Evolutionary conservation across 2,113 vertebrate genomes (phyloP).

Genomic region (Erythrolamprus reginae): DNA sequence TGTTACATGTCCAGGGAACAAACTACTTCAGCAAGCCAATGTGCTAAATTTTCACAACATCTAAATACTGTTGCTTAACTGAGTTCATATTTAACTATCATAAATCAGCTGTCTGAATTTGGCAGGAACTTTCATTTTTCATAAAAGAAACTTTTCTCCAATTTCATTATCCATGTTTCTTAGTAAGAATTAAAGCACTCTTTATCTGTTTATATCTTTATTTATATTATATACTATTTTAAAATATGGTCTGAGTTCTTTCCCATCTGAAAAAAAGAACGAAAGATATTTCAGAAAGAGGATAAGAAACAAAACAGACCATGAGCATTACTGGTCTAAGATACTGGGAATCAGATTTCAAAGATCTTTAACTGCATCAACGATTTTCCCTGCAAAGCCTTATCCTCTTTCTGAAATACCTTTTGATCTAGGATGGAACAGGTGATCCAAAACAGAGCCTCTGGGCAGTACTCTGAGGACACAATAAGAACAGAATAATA

Average conservation of each 20-base stretch:
- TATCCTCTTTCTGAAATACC: too few species aligned
- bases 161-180: background rate
- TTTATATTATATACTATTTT: background rate
- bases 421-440: too few species aligned
- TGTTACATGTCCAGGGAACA: background rate
- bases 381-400: too few species aligned
- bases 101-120: background rate
- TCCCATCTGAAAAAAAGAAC: background rate
- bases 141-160: background rate
- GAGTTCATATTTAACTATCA: background rate
- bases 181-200: background rate
- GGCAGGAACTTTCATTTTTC: background rate
- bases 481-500: too few species aligned
- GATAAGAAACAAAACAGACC: background rate
- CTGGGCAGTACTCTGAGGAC: too few species aligned
- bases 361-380: constrained; percentile 18
- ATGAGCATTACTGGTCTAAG: background rate
- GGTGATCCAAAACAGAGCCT: too few species aligned
- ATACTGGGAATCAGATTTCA: background rate
- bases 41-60: background rate
- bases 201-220: background rate
- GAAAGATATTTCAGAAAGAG: background rate
- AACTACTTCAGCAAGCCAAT: background rate
- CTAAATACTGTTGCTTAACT: background rate
- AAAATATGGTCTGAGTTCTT: background rate